Percentiles rank a stretch among this genome's conserved stretches.
Conservation (phyloP, 1,140 invertebrate genomes). For the Drosophila equinoxialis region DNA sequence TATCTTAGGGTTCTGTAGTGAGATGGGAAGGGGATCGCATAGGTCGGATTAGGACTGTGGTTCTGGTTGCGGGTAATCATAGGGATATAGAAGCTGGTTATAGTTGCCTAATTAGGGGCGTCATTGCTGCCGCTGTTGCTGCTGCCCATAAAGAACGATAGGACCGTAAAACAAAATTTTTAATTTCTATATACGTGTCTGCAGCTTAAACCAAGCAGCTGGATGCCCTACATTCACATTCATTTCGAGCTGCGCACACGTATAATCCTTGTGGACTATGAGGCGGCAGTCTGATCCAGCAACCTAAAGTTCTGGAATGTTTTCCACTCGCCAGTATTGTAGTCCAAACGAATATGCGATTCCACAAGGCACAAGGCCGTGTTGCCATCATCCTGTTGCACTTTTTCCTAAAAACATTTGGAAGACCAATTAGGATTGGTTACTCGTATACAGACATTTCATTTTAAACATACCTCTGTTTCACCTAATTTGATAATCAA, state of each 20-base stretch:
- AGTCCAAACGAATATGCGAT: constrained; percentile 95
- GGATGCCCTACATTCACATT: constrained; percentile 13
- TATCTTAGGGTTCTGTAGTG: constrained; percentile 24
- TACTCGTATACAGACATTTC: not conserved
- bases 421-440: not conserved
- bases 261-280: constrained; percentile 76
- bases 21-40: constrained; percentile 25
- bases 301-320: constrained; percentile 89
- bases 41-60: not conserved
- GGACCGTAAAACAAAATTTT: constrained; percentile 47
- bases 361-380: constrained; percentile 88
- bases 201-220: constrained; percentile 34
- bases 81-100: not conserved
- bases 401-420: constrained; percentile 84
- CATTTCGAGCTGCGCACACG: constrained; percentile 67
- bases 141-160: constrained; percentile 45
- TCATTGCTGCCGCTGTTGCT: constrained; percentile 10
- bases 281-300: constrained; percentile 80
- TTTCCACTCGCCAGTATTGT: constrained; percentile 93
- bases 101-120: constrained; percentile 63
- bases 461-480: constrained; percentile 64
- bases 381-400: constrained; percentile 86
- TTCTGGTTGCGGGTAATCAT: not conserved
- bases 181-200: constrained; percentile 36
- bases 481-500: constrained; percentile 82